Evolutionary conservation across 2,888 invertebrate species (phyloP).

Genomic region (Thereva nobilitata): DNA sequence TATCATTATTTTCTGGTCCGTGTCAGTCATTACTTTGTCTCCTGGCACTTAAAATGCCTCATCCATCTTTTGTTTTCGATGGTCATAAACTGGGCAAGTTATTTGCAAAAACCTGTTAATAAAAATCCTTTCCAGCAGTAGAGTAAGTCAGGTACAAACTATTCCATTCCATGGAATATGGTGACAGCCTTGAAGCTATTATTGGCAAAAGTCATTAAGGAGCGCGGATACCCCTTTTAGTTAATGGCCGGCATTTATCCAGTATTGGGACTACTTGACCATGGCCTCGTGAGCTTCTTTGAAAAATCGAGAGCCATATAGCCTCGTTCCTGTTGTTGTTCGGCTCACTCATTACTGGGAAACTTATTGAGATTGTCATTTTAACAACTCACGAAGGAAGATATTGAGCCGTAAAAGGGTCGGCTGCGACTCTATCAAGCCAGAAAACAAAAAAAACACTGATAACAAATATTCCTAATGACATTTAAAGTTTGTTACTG

Average conservation of each 20-base stretch:
- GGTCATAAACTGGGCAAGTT: no score
- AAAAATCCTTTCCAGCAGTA: no score
- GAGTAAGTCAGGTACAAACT: neutral
- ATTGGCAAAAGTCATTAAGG: constrained; percentile 34
- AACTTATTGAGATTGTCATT: neutral
- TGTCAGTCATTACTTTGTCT: constrained; percentile 2
- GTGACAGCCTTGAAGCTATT: constrained; percentile 22
- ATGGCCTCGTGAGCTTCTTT: no score
- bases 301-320: neutral
- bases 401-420: constrained; percentile 27
- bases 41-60: neutral
- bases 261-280: neutral
- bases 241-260: constrained; percentile 17
- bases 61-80: neutral
- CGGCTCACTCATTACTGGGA: constrained; percentile 19
- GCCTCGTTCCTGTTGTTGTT: constrained; percentile 5
- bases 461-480: constrained; percentile 37
- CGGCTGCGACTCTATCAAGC: constrained; percentile 19
- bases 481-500: constrained; percentile 35
- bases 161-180: neutral
- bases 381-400: constrained; percentile 9
- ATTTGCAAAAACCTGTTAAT: no score
- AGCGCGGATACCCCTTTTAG: constrained; percentile 19
- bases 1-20: constrained; percentile 25
- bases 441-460: constrained; percentile 18